A percentile compares a stretch with the other conserved stretches of the same genome.
Evolutionary conservation across 2,113 vertebrate genomes (phyloP).

Genomic region (Cichladusa arquata): DNA sequence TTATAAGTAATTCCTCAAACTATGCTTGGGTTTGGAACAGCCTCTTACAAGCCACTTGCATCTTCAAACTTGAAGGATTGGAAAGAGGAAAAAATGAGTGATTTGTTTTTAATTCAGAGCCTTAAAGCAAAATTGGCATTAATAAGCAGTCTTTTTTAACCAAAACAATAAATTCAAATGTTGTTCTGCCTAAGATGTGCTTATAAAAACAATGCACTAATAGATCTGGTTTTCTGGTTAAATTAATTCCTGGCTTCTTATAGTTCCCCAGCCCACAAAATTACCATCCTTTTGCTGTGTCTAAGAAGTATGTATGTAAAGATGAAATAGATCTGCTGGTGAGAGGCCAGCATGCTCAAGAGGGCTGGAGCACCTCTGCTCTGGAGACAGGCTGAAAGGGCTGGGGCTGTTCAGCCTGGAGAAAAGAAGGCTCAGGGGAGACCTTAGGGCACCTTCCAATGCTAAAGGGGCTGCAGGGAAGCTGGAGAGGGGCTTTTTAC

Average conservation of each 20-base stretch:
- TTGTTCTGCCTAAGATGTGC: constrained; percentile 28
- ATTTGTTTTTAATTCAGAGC: constrained; percentile 59
- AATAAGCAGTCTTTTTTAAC: constrained; percentile 42
- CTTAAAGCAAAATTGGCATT: constrained; percentile 58
- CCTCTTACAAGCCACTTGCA: constrained; percentile 22
- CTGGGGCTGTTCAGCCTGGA: background rate
- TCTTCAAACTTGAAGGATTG: constrained; percentile 37
- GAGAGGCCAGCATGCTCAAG: background rate
- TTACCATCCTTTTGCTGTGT: constrained; percentile 47
- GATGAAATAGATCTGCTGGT: background rate
- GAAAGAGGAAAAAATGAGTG: constrained; percentile 47
- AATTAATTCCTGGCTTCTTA: constrained; percentile 36
- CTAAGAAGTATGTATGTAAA: background rate
- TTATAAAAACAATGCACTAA: constrained; percentile 42
- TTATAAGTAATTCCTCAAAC: constrained; percentile 18
- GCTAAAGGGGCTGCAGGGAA: background rate
- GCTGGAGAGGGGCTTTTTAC: background rate
- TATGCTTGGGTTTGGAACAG: constrained; percentile 19
- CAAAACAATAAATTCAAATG: constrained; percentile 51
- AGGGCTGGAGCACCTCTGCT: background rate
- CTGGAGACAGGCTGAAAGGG: background rate
- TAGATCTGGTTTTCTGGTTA: constrained; percentile 45
- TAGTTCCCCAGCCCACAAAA: constrained; percentile 6
- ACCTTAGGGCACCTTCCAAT: background rate
- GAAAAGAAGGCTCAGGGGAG: background rate